A percentile compares a stretch with the other conserved stretches of the same genome.
Evolutionary conservation across 2,113 vertebrate genomes (phyloP).

Genomic region (Hyla sarda): DNA sequence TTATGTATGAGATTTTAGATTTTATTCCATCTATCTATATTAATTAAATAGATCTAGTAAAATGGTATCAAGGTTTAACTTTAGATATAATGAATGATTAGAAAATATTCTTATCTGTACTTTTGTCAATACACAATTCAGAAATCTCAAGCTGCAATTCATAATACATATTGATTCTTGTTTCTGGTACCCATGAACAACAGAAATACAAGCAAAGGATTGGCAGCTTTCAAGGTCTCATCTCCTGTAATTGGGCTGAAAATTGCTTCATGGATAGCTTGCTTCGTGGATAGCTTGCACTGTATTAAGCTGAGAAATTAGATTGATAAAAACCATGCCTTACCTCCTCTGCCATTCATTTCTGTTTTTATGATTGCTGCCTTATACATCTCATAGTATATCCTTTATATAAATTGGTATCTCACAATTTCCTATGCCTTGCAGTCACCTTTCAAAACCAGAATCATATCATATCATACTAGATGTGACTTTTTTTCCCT

Average conservation of each 20-base stretch:
- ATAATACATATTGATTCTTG: slow-evolving; percentile 28
- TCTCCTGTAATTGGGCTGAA: slow-evolving; percentile 41
- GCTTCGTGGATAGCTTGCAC: slow-evolving; percentile 34
- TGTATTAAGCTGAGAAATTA: slow-evolving; percentile 43
- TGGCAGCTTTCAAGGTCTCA: slow-evolving; percentile 32
- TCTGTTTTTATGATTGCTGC: slow-evolving; percentile 21
- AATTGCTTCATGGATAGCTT: slow-evolving; percentile 49
- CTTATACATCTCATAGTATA: slow-evolving; percentile 25
- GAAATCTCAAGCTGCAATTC: background rate
- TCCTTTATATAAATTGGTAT: slow-evolving; percentile 1
- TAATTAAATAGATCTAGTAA: background rate
- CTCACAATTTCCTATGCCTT: background rate
- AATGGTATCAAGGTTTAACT: background rate
- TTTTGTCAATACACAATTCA: background rate
- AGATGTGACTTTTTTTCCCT: background rate
- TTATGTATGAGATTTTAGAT: too few species aligned
- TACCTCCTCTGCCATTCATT: background rate
- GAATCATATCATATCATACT: background rate
- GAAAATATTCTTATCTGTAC: background rate
- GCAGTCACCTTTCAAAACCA: background rate
- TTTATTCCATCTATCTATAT: too few species aligned
- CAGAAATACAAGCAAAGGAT: slow-evolving; percentile 39
- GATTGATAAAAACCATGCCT: slow-evolving; percentile 45
- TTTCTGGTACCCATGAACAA: background rate
- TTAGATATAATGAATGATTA: background rate